Evolutionary conservation across 2,113 vertebrate species (phyloP), one percentile per base, ranked within the genome.

Genomic region (Brienomyrus longianalis): DNA sequence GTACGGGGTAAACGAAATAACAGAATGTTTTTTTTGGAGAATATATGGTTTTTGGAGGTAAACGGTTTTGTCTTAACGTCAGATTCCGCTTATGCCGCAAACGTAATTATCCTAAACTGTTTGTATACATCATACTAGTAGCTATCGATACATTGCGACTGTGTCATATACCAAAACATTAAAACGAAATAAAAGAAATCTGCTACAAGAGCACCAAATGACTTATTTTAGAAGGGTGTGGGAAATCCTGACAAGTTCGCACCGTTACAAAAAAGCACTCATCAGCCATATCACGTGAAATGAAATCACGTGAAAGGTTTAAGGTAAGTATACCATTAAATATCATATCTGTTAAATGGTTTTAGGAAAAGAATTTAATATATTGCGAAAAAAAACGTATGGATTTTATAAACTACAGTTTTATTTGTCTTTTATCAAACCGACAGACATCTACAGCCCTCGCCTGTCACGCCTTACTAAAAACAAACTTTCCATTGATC

Each of bases 331-430:
- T 19, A 70, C 62, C 62, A 0, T 70, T 70, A 70, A 70, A 70
- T 70, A 51, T 10, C 50, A 10, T 51, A 70, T 70, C 66, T 21
- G 66, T 27, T 5, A 74, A 74, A 9, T 74, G 35, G 15, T 74
- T 74, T 31, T 31, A 74, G 27, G 27, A 74, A 74, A 15, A 4
- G 9, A 15, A 74, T 74, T 27, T 35, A 31, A 74, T 10, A 74
- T 35, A 11, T 74, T 9, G 70, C 70, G 27, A 74, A 31, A 31
- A 31, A 50, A 31, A 74, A 74, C 1, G 70, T 27, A 74, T 3
- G 70, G 70, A 74, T 74, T 77, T 77, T 77, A 23, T 74, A 74
- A 31, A 74, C 66, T 77, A 77, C 70, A 77, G 70, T 77, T 74
- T 10, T 74, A 74, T 77, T 17, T 77, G 31, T 35, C 70, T 77